A percentile compares a stretch with the other conserved stretches of the same genome.
Conservation (phyloP, 1,140 invertebrate genomes). For the Pogonomyrmex barbatus region DNA sequence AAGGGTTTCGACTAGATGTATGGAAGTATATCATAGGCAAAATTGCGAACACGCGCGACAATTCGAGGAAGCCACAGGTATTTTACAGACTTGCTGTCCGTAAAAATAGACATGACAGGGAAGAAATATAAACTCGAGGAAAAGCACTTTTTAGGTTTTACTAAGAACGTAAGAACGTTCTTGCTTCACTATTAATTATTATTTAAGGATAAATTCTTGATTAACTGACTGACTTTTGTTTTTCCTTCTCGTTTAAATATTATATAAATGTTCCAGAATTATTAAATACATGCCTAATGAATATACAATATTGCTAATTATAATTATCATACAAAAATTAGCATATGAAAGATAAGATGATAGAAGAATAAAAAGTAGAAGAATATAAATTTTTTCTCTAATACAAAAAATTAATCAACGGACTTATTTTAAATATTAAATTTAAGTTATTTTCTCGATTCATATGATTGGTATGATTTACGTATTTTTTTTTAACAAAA, state of each 20-base stretch:
- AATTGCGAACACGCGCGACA: neutral
- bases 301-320: constrained; percentile 13
- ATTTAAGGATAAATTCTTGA: neutral
- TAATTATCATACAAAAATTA: neutral
- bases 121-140: constrained; percentile 5
- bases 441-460: constrained; percentile 2
- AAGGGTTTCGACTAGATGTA: constrained; percentile 25
- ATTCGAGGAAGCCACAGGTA: constrained; percentile 25
- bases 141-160: neutral
- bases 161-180: neutral
- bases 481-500: neutral
- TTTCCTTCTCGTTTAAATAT: neutral
- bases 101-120: neutral
- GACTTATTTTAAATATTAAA: neutral
- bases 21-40: constrained; percentile 22
- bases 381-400: neutral
- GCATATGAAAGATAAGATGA: neutral
- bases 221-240: neutral
- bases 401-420: neutral
- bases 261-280: neutral
- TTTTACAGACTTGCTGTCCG: neutral
- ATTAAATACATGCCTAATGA: neutral
- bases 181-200: neutral
- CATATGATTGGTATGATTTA: neutral
- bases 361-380: neutral